Percentiles rank a stretch among this genome's conserved stretches.
These are phyloP conservation scores for Bergia puertoricense DNA, from an alignment of 92 coral and sea anemone species.

Conservation along the genomic window DNA sequence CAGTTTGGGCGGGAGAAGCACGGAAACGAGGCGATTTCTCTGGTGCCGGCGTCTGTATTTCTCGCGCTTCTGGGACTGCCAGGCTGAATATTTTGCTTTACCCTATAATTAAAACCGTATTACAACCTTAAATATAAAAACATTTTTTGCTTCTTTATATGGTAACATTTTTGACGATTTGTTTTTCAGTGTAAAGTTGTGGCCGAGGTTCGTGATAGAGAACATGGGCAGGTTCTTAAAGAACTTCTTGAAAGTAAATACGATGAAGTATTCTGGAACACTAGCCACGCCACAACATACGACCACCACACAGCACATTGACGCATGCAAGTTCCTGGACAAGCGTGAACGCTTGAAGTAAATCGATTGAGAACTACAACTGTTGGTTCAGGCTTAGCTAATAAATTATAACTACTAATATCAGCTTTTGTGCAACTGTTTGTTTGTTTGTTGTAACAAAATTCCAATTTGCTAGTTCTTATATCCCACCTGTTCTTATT, in stretches of 20 bases:
- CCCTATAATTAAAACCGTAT: no score
- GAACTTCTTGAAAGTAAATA: constrained; percentile 38
- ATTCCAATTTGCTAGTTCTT: no score
- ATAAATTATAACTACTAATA: no score
- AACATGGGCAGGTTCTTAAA: constrained; percentile 26
- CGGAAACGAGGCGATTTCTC: no score
- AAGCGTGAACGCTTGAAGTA: not conserved
- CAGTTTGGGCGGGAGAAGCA: no score
- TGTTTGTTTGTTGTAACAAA: no score
- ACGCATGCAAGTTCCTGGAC: not conserved
- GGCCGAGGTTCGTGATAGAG: constrained; percentile 37
- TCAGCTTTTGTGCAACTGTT: no score
- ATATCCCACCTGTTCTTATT: no score
- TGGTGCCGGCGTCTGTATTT: no score
- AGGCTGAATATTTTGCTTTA: no score
- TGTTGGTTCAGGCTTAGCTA: no score
- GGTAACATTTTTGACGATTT: not conserved
- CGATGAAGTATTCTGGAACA: constrained; percentile 41
- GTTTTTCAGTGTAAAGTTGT: constrained; percentile 26
- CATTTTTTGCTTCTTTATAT: not conserved
- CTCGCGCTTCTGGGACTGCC: not conserved
- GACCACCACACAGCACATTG: constrained; percentile 8
- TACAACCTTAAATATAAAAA: not conserved
- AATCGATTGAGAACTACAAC: no score
- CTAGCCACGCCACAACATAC: constrained; percentile 27